A percentile compares a stretch with the other conserved stretches of the same genome.
These are phyloP conservation scores for Andrena haemorrhoa DNA, from an alignment of 2,888 invertebrate genomes.

Conservation along the genomic window DNA sequence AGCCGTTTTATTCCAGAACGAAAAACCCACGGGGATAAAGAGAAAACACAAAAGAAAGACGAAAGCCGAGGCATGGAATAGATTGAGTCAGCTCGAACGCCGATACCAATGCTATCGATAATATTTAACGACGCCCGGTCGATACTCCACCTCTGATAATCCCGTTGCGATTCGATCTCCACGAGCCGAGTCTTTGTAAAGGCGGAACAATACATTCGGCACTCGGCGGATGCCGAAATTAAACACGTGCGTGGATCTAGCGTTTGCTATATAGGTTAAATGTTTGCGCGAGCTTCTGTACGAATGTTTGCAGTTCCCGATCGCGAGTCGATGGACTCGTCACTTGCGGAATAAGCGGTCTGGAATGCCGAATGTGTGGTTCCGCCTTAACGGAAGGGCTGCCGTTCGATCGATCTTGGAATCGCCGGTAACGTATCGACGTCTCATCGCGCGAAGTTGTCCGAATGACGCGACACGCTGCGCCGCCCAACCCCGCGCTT, in stretches of 20 bases:
- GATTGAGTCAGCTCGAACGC: background rate
- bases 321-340: too few relatives aligned
- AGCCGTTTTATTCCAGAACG: slow-evolving; percentile 22
- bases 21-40: slow-evolving; percentile 17
- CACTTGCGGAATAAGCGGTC: too few relatives aligned
- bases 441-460: background rate
- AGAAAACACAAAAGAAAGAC: background rate
- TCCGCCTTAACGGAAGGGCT: background rate
- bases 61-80: background rate
- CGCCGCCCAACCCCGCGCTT: background rate
- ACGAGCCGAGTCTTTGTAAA: background rate
- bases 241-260: too few relatives aligned
- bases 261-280: too few relatives aligned
- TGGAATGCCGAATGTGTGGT: background rate
- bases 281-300: too few relatives aligned
- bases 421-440: background rate
- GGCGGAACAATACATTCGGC: too few relatives aligned
- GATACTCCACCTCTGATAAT: background rate
- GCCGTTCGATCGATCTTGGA: background rate
- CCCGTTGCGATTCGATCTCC: background rate
- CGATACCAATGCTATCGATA: background rate
- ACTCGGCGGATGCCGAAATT: too few relatives aligned
- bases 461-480: background rate
- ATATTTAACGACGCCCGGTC: background rate
- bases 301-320: too few relatives aligned